Evolutionary conservation across 2,888 invertebrate genomes (phyloP).

Genomic region (Microchrysa polita): DNA sequence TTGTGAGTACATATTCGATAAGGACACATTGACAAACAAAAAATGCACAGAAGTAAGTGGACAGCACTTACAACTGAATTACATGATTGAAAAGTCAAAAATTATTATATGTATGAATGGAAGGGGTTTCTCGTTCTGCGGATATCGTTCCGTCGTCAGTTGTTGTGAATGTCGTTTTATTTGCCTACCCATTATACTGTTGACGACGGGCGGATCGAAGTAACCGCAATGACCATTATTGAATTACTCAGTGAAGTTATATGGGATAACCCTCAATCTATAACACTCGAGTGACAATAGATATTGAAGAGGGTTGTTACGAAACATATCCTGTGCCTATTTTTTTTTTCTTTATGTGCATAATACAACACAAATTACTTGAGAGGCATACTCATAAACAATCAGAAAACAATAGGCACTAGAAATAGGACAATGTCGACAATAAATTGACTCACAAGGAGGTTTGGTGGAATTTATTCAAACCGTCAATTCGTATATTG

Average conservation of each 20-base stretch:
- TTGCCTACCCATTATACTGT: background rate
- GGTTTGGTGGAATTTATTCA: background rate
- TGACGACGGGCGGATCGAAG: conserved; percentile 1
- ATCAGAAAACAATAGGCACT: conserved; percentile 1
- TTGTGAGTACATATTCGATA: no score
- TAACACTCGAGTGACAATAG: background rate
- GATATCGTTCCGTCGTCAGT: no score
- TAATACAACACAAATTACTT: background rate
- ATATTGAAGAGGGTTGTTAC: background rate
- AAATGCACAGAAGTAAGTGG: background rate
- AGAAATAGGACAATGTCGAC: background rate
- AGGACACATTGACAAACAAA: background rate
- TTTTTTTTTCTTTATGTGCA: no score
- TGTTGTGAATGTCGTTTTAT: background rate
- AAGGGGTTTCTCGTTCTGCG: background rate
- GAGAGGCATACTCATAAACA: conserved; percentile 18
- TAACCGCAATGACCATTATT: conserved; percentile 22
- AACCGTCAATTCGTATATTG: conserved; percentile 11
- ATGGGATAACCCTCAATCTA: no score
- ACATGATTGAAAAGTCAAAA: conserved; percentile 6
- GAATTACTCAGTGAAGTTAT: no score
- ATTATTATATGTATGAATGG: no score
- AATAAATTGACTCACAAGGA: conserved; percentile 15
- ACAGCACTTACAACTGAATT: background rate
- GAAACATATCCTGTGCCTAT: background rate